Conservation (phyloP, 2,113 vertebrate genomes). For the Cygnus atratus region DNA sequence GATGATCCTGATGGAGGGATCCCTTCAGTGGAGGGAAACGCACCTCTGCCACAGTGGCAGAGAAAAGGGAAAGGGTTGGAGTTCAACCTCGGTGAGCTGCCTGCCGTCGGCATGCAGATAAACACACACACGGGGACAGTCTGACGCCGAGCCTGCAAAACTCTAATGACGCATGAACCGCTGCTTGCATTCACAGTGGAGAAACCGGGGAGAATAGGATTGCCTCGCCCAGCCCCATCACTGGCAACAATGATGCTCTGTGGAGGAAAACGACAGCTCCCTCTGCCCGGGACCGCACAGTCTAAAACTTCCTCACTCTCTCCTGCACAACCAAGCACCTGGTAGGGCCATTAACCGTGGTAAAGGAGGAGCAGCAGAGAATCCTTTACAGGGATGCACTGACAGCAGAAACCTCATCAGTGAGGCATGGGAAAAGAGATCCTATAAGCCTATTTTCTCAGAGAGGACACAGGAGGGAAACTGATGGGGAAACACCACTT, state of each 20-base stretch:
- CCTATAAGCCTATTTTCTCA: not conserved
- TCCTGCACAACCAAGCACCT: not conserved
- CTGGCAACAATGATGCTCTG: not conserved
- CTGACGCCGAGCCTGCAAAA: slow-evolving; percentile 6
- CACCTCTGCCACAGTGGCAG: not conserved
- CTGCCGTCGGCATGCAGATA: not conserved
- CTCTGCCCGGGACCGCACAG: not conserved
- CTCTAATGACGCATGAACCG: not conserved
- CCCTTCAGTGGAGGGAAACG: not conserved
- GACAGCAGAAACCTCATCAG: not conserved
- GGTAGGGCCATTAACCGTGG: not conserved
- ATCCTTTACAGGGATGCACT: not conserved
- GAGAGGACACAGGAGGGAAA: not conserved
- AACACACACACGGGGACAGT: not conserved
- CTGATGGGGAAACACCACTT: rapidly evolving
- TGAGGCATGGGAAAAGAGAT: not conserved
- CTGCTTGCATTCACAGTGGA: slow-evolving; percentile 8
- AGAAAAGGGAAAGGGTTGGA: slow-evolving; percentile 33
- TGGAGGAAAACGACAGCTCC: slow-evolving; percentile 7
- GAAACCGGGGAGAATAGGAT: not conserved
- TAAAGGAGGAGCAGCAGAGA: not conserved
- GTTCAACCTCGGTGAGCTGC: slow-evolving; percentile 32
- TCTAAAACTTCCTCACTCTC: not conserved
- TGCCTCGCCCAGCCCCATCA: not conserved
- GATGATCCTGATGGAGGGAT: not conserved